Evolutionary conservation across 2,888 invertebrate genomes (phyloP), one percentile per base, ranked within the genome.

Genomic region (Synanthedon vespiformis): DNA sequence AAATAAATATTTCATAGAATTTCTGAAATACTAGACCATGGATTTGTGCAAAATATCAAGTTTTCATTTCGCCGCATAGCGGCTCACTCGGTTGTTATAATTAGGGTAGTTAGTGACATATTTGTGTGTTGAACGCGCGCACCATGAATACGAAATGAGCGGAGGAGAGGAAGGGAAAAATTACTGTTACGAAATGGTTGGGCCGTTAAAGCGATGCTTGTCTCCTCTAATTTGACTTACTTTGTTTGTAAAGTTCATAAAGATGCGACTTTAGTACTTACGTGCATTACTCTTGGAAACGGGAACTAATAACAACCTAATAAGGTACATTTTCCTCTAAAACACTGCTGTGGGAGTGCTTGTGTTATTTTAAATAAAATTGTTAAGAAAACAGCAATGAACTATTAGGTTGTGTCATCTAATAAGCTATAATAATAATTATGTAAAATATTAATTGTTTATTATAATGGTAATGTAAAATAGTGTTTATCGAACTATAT

Each of bases 71-170:
- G 13, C n/a, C 44, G 44, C 44, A 44, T 14, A 14, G n/a, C 44
- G 44, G 44, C 13, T 44, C 44, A 44, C 44, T 34, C 40, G 50
- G 34, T 34, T 48, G 57, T 57, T 59, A 60, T 65, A 67, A 68
- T 65, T 64, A 63, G 60, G 56, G 61, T 63, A 65, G 67, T 65
- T 65, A 65, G 61, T 60, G 61, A 62, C 61, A 63, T 64, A 64
- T 65, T 64, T 67, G 61, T 64, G 62, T 60, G 61, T 57, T 60
- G 56, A 55, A 55, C 52, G 55, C 53, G 51, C 60, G 56, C 58
- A 59, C 60, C 56, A 65, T 65, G 68, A 68, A 68, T 68, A 66
- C 63, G 47, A 55, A 66, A 67, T 66, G 61, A 63, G 60, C 41
- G 22, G 47, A 52, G 51, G 53, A 34, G 47, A 52, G 51, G 53